Evolutionary conservation across 2,797 vertebrate genomes (phyloP).

Genomic region (Brachyalestes nurse): DNA sequence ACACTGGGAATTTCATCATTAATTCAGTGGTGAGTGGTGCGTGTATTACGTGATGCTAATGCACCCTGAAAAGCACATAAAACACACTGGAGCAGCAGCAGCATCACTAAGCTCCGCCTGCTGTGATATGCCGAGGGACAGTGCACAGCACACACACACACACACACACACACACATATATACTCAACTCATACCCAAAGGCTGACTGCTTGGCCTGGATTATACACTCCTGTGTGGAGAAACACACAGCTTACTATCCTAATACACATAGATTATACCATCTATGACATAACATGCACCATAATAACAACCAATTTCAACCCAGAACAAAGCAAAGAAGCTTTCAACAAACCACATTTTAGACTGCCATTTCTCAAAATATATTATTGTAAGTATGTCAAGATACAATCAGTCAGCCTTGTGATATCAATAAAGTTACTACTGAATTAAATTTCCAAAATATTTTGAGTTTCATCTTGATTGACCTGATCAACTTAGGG

Average conservation of each 20-base stretch:
- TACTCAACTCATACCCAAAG: not conserved
- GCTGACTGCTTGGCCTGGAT: conserved; percentile 16
- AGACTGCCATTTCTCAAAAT: not conserved
- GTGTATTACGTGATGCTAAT: conserved; percentile 74
- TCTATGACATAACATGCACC: not conserved
- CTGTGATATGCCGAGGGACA: conserved; percentile 51
- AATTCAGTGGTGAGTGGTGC: conserved; percentile 74
- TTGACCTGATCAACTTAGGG: too few relatives aligned
- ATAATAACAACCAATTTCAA: not conserved
- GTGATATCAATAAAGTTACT: not conserved
- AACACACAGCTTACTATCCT: not conserved
- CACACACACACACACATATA: conserved; percentile 19
- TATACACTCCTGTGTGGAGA: conserved; percentile 8
- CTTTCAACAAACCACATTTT: not conserved
- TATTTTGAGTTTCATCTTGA: not conserved
- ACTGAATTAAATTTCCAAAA: not conserved
- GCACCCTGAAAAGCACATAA: conserved; percentile 69
- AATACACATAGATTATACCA: not conserved
- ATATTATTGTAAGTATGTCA: not conserved
- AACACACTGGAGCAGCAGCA: conserved; percentile 36
- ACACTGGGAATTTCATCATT: conserved; percentile 73
- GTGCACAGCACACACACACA: conserved; percentile 12
- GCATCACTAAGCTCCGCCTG: conserved; percentile 53
- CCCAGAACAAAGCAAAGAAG: not conserved
- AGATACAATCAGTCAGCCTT: not conserved